Conservation (phyloP, 2,113 vertebrate species). For the Pampusana beccarii region DNA sequence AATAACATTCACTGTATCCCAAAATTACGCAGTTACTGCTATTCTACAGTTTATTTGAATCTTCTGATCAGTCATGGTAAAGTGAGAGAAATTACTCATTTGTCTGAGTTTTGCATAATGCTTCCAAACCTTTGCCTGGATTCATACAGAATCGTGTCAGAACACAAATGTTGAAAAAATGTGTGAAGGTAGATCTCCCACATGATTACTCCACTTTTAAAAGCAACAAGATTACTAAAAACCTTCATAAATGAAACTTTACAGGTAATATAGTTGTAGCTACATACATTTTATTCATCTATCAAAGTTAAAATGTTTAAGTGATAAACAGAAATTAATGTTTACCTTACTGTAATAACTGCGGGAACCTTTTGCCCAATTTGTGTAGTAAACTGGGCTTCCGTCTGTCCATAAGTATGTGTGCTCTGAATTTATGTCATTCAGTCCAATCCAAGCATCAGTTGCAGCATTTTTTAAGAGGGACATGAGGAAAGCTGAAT, state of each 20-base stretch:
- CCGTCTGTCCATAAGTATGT: constrained; percentile 92
- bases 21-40: neutral
- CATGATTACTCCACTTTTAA: neutral
- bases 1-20: neutral
- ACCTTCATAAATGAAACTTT: neutral
- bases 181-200: neutral
- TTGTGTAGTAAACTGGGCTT: constrained; percentile 84
- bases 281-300: neutral
- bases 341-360: constrained; percentile 33
- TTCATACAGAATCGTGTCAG: neutral
- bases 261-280: neutral
- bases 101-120: neutral
- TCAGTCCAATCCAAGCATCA: constrained; percentile 89
- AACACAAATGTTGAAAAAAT: neutral
- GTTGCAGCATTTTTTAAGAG: constrained; percentile 71
- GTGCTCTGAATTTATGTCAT: constrained; percentile 87
- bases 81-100: neutral
- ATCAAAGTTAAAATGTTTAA: neutral
- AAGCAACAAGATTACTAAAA: neutral
- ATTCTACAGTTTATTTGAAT: neutral
- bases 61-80: neutral
- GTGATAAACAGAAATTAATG: neutral
- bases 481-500: constrained; percentile 86
- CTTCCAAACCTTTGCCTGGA: neutral
- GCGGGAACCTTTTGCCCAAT: constrained; percentile 92